These are phyloP conservation scores for Aphodius granarius DNA, from an alignment of 2,888 invertebrate genomes.

Conservation along the genomic window DNA sequence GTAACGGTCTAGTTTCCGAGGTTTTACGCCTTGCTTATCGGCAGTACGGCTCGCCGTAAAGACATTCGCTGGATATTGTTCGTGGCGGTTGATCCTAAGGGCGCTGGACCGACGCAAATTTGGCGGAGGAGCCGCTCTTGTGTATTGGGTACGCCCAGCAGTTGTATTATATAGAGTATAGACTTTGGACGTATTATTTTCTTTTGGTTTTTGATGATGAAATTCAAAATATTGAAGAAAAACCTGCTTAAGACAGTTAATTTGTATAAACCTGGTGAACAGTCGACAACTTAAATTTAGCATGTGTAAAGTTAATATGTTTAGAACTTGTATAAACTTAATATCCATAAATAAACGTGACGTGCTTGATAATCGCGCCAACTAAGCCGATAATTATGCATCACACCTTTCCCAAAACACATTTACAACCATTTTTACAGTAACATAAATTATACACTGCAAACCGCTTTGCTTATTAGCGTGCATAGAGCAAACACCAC, in stretches of 20 bases:
- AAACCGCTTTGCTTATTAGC: not conserved
- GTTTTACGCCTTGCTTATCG: constrained; percentile 51
- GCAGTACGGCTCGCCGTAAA: constrained; percentile 20
- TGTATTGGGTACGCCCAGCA: not conserved
- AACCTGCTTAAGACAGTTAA: no score
- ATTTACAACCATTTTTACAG: not conserved
- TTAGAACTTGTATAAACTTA: not conserved
- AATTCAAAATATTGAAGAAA: no score
- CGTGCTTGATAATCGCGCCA: not conserved
- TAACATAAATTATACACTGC: not conserved
- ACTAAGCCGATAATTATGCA: not conserved
- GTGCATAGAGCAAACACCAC: not conserved
- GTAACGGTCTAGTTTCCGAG: constrained; percentile 49
- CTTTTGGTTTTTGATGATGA: no score
- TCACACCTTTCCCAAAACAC: not conserved
- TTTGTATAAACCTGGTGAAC: not conserved
- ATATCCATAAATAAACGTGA: not conserved
- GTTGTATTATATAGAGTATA: no score
- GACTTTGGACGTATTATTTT: no score
- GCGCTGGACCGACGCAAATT: not conserved
- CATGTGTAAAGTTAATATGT: no score
- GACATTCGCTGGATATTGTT: constrained; percentile 3
- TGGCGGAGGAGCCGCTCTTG: not conserved
- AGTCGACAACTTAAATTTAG: no score
- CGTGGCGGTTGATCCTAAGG: not conserved